Base-by-base conservation (phyloP, 1,140 invertebrate species). In the Theocolax elegans region DNA sequence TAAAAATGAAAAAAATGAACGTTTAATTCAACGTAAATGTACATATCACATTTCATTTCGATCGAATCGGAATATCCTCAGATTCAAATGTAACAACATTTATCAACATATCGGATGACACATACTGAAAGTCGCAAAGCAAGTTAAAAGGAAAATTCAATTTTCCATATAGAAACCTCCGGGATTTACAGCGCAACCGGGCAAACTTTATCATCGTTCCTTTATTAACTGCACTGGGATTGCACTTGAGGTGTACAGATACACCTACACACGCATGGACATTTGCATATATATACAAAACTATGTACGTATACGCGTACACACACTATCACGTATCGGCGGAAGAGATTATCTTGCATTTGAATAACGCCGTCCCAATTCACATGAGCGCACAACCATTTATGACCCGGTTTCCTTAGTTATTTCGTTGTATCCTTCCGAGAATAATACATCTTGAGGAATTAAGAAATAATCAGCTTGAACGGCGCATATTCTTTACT, bases 331-430 rank as follows among this genome's bases (percentile, higher is more conserved):
- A 35, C n/a, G n/a, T 44, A 60, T 60, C 58, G 58, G 23, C 23
- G 29, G 15, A 60, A 29, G 13, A 60, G 58, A 60, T 60, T 46
- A 60, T 46, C 40, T 46, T 10, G 15, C 13, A 19, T 60, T 60
- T 46, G 58, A 44, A 46, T 60, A 60, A 46, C 31, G 17, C 2
- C 38, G 58, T 27, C 23, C 23, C 4, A 13, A 60, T 60, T 60
- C 25, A 29, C 42, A 17, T 46, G 40, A 15, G 49, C 19, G 15
- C 56, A 38, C 29, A 35, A 13, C n/a, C 35, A 31, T 56, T 8
- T 10, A 2, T 56, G 29, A 56, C 29, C 53, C 12, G 17, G 17
- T 56, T 38, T 8, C 4, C 46, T 21, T 23, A n/a, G 17, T n/a
- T 21, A 48, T 48, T 21, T 21, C 19, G 19, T 21, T 3, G 46